Percentiles rank a stretch among this genome's conserved stretches.
phyloP scores from a whole-genome alignment of 2,888 invertebrate genomes.

The Drosophila sordidula region DNA sequence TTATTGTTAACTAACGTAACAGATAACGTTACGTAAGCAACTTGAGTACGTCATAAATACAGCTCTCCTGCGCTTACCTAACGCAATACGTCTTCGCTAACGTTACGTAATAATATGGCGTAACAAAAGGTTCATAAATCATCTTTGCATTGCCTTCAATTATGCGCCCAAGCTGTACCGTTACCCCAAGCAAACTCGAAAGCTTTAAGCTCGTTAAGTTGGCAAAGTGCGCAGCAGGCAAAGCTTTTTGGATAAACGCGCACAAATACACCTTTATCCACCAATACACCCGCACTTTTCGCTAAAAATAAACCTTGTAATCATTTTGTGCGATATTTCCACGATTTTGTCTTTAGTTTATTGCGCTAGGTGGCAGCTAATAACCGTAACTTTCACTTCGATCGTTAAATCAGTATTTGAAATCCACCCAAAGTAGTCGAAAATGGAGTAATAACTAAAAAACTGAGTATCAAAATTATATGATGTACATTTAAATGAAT shows the following conservation, averaged over 20 bases:
- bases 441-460: no score
- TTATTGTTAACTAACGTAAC: neutral
- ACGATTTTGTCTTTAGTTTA: neutral
- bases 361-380: neutral
- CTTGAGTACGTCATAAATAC: neutral
- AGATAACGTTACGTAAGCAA: neutral
- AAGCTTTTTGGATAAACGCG: constrained; percentile 15
- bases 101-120: neutral
- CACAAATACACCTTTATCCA: neutral
- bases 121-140: neutral
- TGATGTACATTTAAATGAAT: no score
- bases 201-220: constrained; percentile 9
- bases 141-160: neutral
- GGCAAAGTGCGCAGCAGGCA: no score
- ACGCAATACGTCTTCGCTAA: neutral
- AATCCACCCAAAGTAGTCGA: neutral
- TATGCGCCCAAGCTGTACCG: neutral
- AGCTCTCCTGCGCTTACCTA: neutral
- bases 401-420: constrained; percentile 4
- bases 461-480: no score
- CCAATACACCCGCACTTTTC: neutral
- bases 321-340: constrained; percentile 2
- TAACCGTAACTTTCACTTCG: constrained; percentile 33
- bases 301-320: constrained; percentile 6
- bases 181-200: neutral